phyloP scores from a whole-genome alignment of 37 sponge, comb jelly and placozoan species.

The Chondrosia reniformis region DNA sequence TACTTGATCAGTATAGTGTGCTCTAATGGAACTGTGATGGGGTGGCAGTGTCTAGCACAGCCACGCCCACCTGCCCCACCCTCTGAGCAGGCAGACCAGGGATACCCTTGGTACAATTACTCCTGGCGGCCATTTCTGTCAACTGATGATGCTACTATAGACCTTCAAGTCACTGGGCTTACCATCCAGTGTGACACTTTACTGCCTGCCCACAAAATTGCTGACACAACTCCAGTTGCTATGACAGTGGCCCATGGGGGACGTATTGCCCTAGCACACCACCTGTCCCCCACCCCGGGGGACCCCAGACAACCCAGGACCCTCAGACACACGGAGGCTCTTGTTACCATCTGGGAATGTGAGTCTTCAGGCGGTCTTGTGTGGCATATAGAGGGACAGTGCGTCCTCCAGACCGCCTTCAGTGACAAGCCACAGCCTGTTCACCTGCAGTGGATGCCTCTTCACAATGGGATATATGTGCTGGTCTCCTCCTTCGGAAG shows the following conservation, averaged over 20 bases:
- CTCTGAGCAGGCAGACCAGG: not conserved
- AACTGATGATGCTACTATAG: not conserved
- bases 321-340: constrained; percentile 18
- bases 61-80: not conserved
- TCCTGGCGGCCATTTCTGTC: constrained; percentile 11
- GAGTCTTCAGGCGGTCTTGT: constrained; percentile 72
- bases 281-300: not conserved
- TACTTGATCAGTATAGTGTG: constrained; percentile 73
- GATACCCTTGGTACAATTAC: not conserved
- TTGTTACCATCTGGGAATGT: constrained; percentile 81
- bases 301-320: not conserved
- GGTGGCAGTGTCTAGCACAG: constrained; percentile 55
- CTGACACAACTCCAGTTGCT: constrained; percentile 34
- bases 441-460: constrained; percentile 69
- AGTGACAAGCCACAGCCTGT: constrained; percentile 13
- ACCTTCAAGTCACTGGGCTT: not conserved
- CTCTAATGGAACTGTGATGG: constrained; percentile 61
- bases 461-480: constrained; percentile 65
- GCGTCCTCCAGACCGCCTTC: not conserved
- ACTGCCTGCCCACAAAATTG: not conserved
- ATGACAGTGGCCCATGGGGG: constrained; percentile 52
- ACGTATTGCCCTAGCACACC: constrained; percentile 64
- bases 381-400: constrained; percentile 42
- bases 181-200: not conserved
- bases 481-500: constrained; percentile 51